Percentiles rank a stretch among this genome's conserved stretches.
Evolutionary conservation across 2,888 invertebrate genomes (phyloP).

Genomic region (Tricholauxania praeusta): DNA sequence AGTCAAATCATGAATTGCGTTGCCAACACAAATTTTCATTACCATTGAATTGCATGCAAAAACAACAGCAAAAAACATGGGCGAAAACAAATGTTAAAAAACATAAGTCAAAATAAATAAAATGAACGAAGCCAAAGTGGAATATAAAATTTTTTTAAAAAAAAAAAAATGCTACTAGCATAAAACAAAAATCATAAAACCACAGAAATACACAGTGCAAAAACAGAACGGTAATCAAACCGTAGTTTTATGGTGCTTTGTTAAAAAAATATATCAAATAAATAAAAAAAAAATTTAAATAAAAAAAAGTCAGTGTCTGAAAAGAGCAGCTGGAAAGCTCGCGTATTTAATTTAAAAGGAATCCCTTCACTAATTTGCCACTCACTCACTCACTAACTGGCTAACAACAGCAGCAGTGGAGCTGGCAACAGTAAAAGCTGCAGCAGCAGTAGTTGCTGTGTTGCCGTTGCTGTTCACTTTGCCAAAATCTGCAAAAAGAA

Average conservation of each 20-base stretch:
- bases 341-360: no score
- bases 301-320: no score
- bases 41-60: not conserved
- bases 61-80: not conserved
- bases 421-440: no score
- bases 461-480: no score
- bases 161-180: not conserved
- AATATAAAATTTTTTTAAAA: not conserved
- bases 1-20: constrained; percentile 33
- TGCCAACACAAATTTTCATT: constrained; percentile 34
- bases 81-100: not conserved
- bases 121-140: not conserved
- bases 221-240: constrained; percentile 1
- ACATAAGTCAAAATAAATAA: not conserved
- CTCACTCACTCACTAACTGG: no score
- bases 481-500: no score
- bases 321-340: no score
- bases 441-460: no score
- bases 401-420: no score
- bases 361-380: no score
- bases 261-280: no score
- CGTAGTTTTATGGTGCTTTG: constrained; percentile 11
- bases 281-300: no score
- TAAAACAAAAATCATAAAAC: constrained; percentile 5
- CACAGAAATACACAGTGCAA: not conserved